Evolutionary conservation across 1,140 invertebrate species (phyloP).

Genomic region (Danaus melanippus): DNA sequence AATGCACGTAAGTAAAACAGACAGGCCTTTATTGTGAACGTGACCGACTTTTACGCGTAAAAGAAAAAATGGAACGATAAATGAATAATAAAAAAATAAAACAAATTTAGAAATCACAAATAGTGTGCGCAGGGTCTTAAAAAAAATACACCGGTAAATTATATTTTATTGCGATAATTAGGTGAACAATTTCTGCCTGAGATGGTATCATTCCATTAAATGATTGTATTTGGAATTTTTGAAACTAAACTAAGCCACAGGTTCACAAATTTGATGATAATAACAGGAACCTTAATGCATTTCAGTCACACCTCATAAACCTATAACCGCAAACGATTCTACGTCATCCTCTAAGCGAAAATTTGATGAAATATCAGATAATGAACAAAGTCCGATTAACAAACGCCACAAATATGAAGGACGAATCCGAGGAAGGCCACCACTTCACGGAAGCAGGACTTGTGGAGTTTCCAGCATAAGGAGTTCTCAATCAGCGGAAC

Average conservation of each 20-base stretch:
- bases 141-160: too few relatives aligned
- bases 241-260: too few relatives aligned
- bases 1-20: too few relatives aligned
- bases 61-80: too few relatives aligned
- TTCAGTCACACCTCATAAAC: constrained; percentile 39
- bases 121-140: too few relatives aligned
- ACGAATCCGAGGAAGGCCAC: constrained; percentile 56
- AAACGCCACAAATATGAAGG: constrained; percentile 61
- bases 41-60: too few relatives aligned
- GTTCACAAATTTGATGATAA: too few relatives aligned
- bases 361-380: constrained; percentile 47
- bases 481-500: constrained; percentile 34
- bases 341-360: constrained; percentile 58
- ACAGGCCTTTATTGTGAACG: too few relatives aligned
- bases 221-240: too few relatives aligned
- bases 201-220: too few relatives aligned
- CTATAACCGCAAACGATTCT: constrained; percentile 25
- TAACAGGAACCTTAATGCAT: neutral
- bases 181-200: constrained; percentile 2
- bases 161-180: neutral
- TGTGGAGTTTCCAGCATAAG: constrained; percentile 36
- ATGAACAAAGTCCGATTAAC: constrained; percentile 49
- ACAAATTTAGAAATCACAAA: too few relatives aligned
- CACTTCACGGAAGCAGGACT: constrained; percentile 38
- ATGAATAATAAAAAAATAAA: too few relatives aligned